Percentiles rank a stretch among this genome's conserved stretches.
phyloP scores from a whole-genome alignment of 2,113 vertebrate species.

The Eclectus roratus region DNA sequence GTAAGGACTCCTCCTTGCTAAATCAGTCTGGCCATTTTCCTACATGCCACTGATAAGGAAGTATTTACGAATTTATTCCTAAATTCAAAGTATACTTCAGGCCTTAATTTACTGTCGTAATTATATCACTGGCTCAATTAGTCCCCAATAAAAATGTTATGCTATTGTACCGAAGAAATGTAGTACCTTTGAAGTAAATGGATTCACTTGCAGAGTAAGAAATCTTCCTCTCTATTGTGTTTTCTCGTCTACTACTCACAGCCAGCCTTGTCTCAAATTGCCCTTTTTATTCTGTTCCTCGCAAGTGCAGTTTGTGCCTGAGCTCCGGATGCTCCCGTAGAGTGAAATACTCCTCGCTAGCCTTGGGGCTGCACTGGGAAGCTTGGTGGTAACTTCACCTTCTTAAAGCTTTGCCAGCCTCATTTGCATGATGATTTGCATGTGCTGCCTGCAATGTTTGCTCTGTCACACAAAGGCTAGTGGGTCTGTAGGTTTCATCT shows the following conservation, averaged over 20 bases:
- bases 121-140: slow-evolving; percentile 68
- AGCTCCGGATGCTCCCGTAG: neutral
- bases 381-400: slow-evolving; percentile 8
- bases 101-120: slow-evolving; percentile 56
- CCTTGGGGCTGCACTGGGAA: neutral
- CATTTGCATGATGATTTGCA: slow-evolving; percentile 47
- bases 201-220: slow-evolving; percentile 6
- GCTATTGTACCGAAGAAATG: neutral
- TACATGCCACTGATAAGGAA: slow-evolving; percentile 33
- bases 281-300: neutral
- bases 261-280: slow-evolving; percentile 21
- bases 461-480: neutral
- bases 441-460: neutral
- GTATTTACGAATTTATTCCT: slow-evolving; percentile 46
- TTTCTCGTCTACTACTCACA: neutral
- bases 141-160: slow-evolving; percentile 41
- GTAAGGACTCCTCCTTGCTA: neutral
- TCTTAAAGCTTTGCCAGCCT: neutral
- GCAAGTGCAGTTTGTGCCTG: neutral
- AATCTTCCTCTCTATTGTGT: slow-evolving; percentile 7
- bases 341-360: slow-evolving; percentile 13
- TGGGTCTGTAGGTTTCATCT: neutral
- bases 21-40: neutral
- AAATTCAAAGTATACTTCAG: slow-evolving; percentile 46
- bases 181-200: slow-evolving; percentile 42